Evolutionary conservation across 2,797 vertebrate species (phyloP).

Genomic region (Hippocampus kuda): DNA sequence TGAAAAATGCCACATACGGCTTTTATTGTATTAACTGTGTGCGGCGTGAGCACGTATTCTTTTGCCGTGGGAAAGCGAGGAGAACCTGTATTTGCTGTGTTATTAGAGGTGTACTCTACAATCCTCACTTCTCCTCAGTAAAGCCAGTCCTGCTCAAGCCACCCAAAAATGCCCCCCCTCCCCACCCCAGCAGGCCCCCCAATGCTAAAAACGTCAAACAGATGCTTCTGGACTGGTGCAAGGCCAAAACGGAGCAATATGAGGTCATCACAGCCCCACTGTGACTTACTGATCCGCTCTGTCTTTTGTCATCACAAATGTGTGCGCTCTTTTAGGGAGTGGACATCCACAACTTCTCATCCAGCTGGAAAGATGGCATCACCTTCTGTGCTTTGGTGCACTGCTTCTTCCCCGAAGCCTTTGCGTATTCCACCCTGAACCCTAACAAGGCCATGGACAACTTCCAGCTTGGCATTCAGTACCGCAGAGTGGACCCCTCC

Average conservation of each 20-base stretch:
- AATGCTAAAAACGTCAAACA: constrained; percentile 94
- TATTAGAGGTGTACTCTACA: background rate
- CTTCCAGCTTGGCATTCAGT: constrained; percentile 90
- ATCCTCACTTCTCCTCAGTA: constrained; percentile 48
- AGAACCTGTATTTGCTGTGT: too few relatives aligned
- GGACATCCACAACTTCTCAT: constrained; percentile 92
- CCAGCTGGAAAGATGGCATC: constrained; percentile 94
- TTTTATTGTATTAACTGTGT: too few relatives aligned
- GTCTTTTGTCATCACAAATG: constrained; percentile 24
- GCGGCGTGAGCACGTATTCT: too few relatives aligned
- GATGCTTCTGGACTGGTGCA: constrained; percentile 97
- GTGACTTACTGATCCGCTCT: constrained; percentile 22
- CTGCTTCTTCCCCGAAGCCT: constrained; percentile 90
- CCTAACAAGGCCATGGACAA: constrained; percentile 84
- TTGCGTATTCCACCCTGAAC: constrained; percentile 85
- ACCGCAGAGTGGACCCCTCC: constrained; percentile 83
- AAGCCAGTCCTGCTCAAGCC: constrained; percentile 47
- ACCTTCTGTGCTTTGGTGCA: constrained; percentile 96
- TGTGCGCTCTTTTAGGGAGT: constrained; percentile 70
- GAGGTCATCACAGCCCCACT: constrained; percentile 67
- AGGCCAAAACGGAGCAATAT: constrained; percentile 92
- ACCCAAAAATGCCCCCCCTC: constrained; percentile 68
- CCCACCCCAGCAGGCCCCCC: too few relatives aligned
- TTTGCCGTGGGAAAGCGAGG: too few relatives aligned
- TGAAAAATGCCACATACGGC: too few relatives aligned